Evolutionary conservation across 1,140 invertebrate species (phyloP).

Genomic region (Holotrichia oblita): DNA sequence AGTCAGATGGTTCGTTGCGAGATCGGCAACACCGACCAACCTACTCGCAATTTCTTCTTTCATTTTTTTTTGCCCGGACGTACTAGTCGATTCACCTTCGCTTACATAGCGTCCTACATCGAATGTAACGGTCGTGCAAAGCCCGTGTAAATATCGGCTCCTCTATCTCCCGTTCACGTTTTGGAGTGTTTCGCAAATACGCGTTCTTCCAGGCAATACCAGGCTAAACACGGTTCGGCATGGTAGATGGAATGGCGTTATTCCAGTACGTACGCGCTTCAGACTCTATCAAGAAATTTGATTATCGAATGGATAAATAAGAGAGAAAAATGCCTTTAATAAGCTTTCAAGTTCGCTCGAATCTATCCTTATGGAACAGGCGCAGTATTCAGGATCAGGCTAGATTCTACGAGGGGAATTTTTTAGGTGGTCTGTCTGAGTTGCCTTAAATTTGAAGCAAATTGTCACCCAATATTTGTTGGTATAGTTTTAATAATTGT

Average conservation of each 20-base stretch:
- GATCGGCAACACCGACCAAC: background rate
- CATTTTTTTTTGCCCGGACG: background rate
- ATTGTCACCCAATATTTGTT: no score
- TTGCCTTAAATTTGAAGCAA: no score
- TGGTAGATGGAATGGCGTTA: background rate
- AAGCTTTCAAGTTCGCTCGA: slow-evolving; percentile 4
- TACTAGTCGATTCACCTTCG: background rate
- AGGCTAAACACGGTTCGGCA: no score
- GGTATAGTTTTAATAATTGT: no score
- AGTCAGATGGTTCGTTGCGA: background rate
- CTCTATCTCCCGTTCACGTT: background rate
- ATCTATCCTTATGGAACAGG: background rate
- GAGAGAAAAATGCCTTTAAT: background rate
- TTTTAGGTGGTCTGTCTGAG: background rate
- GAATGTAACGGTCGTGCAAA: background rate
- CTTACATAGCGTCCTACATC: background rate
- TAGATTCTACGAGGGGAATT: no score
- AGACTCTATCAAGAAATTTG: slow-evolving; percentile 10
- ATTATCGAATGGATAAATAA: slow-evolving; percentile 21
- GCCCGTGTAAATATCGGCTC: slow-evolving; percentile 5
- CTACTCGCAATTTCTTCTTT: background rate
- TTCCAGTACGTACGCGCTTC: background rate
- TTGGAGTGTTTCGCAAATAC: slow-evolving; percentile 6
- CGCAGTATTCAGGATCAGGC: background rate
- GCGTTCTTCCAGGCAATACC: background rate